Evolutionary conservation across 2,888 invertebrate genomes (phyloP), one percentile per base, ranked within the genome.

Genomic region (Julus scanicus): DNA sequence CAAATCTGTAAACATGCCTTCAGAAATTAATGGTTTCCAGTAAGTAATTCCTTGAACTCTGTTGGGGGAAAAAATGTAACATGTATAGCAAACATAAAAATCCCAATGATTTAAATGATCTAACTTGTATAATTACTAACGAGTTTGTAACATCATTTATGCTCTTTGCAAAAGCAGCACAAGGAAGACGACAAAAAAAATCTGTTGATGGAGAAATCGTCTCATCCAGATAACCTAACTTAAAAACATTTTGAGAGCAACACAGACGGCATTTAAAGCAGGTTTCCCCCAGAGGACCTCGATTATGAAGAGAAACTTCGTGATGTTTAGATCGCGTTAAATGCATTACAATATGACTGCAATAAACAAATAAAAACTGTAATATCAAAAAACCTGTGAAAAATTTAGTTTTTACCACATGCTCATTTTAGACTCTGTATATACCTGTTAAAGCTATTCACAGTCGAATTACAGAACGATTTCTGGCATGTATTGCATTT

Each of bases 391-490:
- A n/a, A n/a, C n/a, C n/a, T n/a, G 13, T 6, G 40, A 48, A 48
- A 8, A 48, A 48, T 48, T 48, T 9, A 48, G 48, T 48, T 48
- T 17, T 40, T 0, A 40, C 20, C 17, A 15, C 15, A 8, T 83
- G 6, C 29, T 71, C 4, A 2, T 2, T 71, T 0, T 29, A 20
- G 5, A 71, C 71, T 20, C 9, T 20, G 20, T 9, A 71, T 3
- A 71, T 29, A 17, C 5, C 2, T 29, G 29, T 29, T 71, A 48
- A 48, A 48, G 5, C 29, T 3, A 11, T 71, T 71, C 29, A 20
- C 71, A 71, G 1, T 71, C 71, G 40, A 40, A 84, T 84, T 84
- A 84, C 84, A 84, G 84, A 84, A 84, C 40, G 15, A 40, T 84
- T 84, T 84, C 17, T 84, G 39, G 40, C 84, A 84, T 1, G 13